Percentiles rank a stretch among this genome's conserved stretches.
These are phyloP conservation scores for Calidris pygmaea DNA, from an alignment of 2,113 vertebrate genomes.

Conservation along the genomic window DNA sequence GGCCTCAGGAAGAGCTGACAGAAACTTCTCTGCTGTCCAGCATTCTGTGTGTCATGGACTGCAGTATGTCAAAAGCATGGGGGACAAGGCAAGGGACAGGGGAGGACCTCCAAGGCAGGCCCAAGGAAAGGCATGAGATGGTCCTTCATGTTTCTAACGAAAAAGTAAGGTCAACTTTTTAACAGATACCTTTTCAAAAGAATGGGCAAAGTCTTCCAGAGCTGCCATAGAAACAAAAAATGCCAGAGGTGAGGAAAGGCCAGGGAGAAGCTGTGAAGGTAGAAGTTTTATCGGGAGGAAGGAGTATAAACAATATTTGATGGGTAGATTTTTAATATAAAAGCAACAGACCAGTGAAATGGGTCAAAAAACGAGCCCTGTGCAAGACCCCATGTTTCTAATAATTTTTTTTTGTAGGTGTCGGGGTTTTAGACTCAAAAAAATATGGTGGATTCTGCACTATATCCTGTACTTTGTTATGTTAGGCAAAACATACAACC, in stretches of 20 bases:
- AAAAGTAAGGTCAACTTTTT: background rate
- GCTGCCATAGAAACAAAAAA: background rate
- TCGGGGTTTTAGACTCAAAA: background rate
- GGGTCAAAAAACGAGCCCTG: background rate
- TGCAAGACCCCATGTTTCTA: background rate
- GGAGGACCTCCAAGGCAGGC: background rate
- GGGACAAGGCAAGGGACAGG: too few species aligned
- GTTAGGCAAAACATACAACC: background rate
- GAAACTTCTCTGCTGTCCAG: background rate
- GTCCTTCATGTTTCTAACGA: background rate
- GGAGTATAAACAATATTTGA: background rate
- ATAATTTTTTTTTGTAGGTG: background rate
- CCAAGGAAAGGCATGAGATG: background rate
- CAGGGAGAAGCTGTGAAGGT: background rate
- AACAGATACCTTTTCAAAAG: background rate
- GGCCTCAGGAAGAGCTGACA: background rate
- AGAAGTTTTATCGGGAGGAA: background rate
- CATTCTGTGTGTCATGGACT: background rate
- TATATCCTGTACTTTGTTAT: constrained; percentile 1
- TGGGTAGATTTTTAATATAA: background rate
- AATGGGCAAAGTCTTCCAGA: background rate
- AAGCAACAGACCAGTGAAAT: background rate
- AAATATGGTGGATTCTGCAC: background rate
- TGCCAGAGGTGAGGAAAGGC: background rate
- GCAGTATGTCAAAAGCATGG: fast-evolving